Conservation (phyloP, 2,113 vertebrate genomes). For the Quiscalus mexicanus region DNA sequence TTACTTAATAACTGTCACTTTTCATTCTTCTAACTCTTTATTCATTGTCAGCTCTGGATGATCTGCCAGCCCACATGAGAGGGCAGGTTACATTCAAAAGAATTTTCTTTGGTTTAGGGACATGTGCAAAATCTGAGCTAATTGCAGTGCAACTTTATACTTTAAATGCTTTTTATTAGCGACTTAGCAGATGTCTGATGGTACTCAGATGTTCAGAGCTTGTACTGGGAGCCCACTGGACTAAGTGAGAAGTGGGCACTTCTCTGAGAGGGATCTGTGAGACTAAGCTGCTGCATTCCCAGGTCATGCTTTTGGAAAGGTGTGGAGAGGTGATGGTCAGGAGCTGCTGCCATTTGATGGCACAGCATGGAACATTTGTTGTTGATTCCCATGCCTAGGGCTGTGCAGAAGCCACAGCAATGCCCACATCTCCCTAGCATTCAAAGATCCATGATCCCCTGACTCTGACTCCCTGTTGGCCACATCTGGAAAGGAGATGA, state of each 20-base stretch:
- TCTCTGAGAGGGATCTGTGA: not conserved
- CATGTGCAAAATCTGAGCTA: conserved; percentile 42
- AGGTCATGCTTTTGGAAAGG: not conserved
- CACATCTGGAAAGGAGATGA: not conserved
- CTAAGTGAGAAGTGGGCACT: fast-evolving
- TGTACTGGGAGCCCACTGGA: not conserved
- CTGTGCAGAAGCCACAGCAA: not conserved
- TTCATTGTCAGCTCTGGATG: conserved; percentile 17
- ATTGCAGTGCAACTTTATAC: conserved; percentile 47
- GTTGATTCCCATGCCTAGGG: not conserved
- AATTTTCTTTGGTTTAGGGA: conserved; percentile 32
- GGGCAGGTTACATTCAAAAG: conserved; percentile 41
- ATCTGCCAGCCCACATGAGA: conserved; percentile 52
- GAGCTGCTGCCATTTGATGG: not conserved
- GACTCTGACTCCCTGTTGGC: not conserved
- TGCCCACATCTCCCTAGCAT: not conserved
- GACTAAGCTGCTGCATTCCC: not conserved
- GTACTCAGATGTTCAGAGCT: not conserved
- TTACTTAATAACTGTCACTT: conserved; percentile 45
- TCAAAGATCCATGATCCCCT: not conserved
- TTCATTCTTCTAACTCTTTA: conserved; percentile 12
- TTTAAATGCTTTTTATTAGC: conserved; percentile 27
- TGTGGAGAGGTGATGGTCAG: not conserved
- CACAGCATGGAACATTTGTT: not conserved
- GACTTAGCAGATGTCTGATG: not conserved